phyloP scores from a whole-genome alignment of 2,888 invertebrate species.

The Drosophila borealis region DNA sequence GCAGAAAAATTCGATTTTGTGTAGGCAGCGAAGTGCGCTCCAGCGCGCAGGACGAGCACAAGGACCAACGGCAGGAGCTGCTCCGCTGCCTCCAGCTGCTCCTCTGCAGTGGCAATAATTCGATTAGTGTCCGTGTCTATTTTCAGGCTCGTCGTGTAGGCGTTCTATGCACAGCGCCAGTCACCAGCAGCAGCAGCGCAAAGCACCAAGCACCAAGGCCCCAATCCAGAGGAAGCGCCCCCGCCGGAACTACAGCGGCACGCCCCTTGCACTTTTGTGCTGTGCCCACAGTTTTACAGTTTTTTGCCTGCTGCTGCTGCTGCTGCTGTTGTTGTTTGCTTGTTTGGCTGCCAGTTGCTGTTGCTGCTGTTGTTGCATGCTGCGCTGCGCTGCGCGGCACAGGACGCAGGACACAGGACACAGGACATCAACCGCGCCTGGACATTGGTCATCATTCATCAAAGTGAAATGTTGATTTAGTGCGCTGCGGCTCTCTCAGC shows the following conservation, averaged over 20 bases:
- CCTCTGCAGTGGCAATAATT: conserved; percentile 83
- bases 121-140: conserved; percentile 81
- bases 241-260: not conserved
- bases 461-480: conserved; percentile 83
- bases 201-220: conserved; percentile 18
- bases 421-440: conserved; percentile 71
- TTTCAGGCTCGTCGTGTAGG: conserved; percentile 73
- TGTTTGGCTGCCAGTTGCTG: conserved; percentile 35
- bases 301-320: conserved; percentile 1
- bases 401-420: conserved; percentile 22
- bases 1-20: conserved; percentile 64
- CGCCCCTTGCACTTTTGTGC: conserved; percentile 48
- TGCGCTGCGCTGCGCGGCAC: conserved; percentile 47
- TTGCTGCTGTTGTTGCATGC: conserved; percentile 55
- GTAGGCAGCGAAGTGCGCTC: conserved; percentile 57
- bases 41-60: conserved; percentile 58
- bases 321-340: conserved; percentile 14
- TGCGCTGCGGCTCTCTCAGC: conserved; percentile 56
- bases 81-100: conserved; percentile 34
- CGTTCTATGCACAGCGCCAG: conserved; percentile 28
- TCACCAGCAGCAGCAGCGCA: not conserved
- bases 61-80: conserved; percentile 31
- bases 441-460: conserved; percentile 83
- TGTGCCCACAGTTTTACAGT: conserved; percentile 33
- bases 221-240: conserved; percentile 14